Base-by-base conservation (phyloP, 2,888 invertebrate species). In the Ischnus inquisitorius region DNA sequence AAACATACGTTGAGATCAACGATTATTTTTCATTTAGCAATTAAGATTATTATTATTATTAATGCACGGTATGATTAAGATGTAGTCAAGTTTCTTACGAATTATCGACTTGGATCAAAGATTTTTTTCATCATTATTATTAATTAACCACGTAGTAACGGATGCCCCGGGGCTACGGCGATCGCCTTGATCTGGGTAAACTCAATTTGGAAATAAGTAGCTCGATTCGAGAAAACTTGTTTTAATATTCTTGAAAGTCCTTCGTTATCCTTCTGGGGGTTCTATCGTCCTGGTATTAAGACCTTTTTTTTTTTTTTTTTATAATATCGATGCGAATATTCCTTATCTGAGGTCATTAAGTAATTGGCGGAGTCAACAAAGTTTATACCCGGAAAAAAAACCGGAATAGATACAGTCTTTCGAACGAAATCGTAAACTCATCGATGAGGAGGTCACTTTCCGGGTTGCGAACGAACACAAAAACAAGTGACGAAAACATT, bases 141-240 rank as follows among this genome's bases (percentile, higher is more conserved):
- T 79, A 79, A 72, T 79, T 72, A 71, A 65, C 71, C 51, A 51
- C 16, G 19, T 16, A 65, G 64, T 64, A 48, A n/a, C 54, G 19
- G 43, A 65, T 65, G 72, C 25, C 25, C 72, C 5, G 34, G 34
- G 34, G 34, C 65, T n/a, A 43, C 39, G 72, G 72, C 72, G 41
- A 46, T 72, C 19, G 68, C 41, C 3, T 25, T 16, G 51, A 79
- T 79, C 65, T 4, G 54, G 22, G 25, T 41, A 43, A 10, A 64
- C 69, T 71, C 60, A 60, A 68, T 67, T 77, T 41, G 43, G 79
- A 51, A 69, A 64, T n/a, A 54, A 79, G 54, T 34, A 79, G 12
- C 46, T 14, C 8, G 64, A n/a, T 1, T n/a, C 14, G 22, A 51
- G 39, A 71, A 71, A 62, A 12, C 46, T 28, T 34, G 16, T 48